Evolutionary conservation across 2,888 invertebrate species (phyloP), one percentile per base, ranked within the genome.

Genomic region (Athalia rosae): DNA sequence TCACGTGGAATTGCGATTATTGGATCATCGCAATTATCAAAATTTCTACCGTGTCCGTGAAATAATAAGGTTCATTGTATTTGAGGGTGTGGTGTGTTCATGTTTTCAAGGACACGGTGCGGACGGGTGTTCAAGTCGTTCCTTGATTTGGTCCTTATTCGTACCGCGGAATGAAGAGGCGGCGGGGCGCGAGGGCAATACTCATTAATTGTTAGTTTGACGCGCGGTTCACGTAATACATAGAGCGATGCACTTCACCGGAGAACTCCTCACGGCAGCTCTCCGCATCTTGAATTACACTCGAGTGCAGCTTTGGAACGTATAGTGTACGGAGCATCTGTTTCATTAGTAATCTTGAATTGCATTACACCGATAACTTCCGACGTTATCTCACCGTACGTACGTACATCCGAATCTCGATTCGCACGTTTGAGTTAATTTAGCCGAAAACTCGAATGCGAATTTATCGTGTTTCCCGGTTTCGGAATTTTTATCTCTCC

Each of bases 241-340:
- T 28, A 53, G 53, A n/a, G 53, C n/a, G n/a, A 53, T 53, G 53
- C 53, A 53, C 53, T 53, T 53, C 53, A 53, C 53, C 53, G n/a
- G 53, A 53, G 53, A 53, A 53, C 53, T 53, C 53, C 53, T 53
- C n/a, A 8, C 53, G 28, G n/a, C 53, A n/a, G 9, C n/a, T 53
- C 53, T 53, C n/a, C n/a, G 53, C 53, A 53, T 53, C 53, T 53
- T n/a, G 53, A 53, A 53, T 53, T 53, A 53, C 53, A 53, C n/a
- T n/a, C 53, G 4, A 53, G 53, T 15, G 9, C 53, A 53, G 53
- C 53, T 53, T 53, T 53, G n/a, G 53, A 53, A 53, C 53, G 3
- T 3, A 53, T 53, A 15, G 15, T 15, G 15, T 15, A 53, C n/a
- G 53, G n/a, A 53, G n/a, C 53, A 4, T 53, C 53, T 53, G 53